These are phyloP conservation scores for Cryptomyrus ogoouensis DNA, from an alignment of 2,113 vertebrate genomes.

Conservation along the genomic window DNA sequence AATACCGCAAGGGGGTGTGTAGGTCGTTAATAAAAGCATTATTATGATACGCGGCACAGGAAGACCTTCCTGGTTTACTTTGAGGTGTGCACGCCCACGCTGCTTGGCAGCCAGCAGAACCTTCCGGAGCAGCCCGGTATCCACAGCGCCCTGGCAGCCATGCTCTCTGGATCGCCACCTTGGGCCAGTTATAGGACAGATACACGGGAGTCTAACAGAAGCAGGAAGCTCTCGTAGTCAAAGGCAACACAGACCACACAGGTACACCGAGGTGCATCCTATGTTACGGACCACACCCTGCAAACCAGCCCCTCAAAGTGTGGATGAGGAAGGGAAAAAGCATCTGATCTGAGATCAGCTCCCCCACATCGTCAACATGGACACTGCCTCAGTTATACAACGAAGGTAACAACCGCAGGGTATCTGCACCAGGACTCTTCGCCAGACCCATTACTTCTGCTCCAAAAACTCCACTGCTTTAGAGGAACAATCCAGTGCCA, in stretches of 20 bases:
- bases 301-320: background rate
- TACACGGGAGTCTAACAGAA: background rate
- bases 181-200: background rate
- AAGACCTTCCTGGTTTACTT: background rate
- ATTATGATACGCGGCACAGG: background rate
- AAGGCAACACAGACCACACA: background rate
- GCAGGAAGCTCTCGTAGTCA: background rate
- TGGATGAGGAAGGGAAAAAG: background rate
- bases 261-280: background rate
- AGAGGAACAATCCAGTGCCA: conserved; percentile 33
- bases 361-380: background rate
- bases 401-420: background rate
- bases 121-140: background rate
- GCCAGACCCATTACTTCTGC: conserved; percentile 47
- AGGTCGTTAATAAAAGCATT: background rate
- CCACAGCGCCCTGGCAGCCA: background rate
- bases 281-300: background rate
- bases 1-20: background rate
- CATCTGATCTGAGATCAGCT: background rate
- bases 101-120: background rate
- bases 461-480: conserved; percentile 27
- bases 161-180: background rate
- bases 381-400: background rate
- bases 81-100: background rate
- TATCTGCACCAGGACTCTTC: background rate